phyloP scores from a whole-genome alignment of 2,888 invertebrate species.

The Cryptocheilus praepositus region DNA sequence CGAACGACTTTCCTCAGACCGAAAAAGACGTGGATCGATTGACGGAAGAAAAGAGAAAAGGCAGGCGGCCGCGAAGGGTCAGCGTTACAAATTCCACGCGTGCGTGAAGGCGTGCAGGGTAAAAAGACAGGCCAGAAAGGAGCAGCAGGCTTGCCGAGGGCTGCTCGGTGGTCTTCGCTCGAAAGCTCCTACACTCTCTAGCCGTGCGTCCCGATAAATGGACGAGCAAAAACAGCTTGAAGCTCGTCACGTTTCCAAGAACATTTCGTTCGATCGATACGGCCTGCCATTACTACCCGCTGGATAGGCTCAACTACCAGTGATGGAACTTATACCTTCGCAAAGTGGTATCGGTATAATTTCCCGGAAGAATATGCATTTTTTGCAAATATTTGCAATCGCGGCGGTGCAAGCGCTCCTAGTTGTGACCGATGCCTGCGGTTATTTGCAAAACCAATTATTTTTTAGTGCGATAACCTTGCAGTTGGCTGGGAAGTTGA shows the following conservation, averaged over 20 bases:
- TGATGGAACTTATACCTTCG: no score
- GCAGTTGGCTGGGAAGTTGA: no score
- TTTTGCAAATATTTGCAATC: no score
- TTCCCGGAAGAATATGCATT: no score
- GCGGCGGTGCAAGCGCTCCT: no score
- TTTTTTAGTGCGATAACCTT: no score
- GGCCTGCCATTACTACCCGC: conserved; percentile 56
- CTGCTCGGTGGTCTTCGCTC: conserved; percentile 10
- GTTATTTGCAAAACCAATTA: no score
- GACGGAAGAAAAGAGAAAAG: conserved; percentile 1
- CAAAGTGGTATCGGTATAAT: no score
- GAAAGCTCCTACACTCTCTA: conserved; percentile 40
- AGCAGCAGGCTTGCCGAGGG: conserved; percentile 4
- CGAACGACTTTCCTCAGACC: no score
- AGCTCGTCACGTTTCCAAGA: conserved; percentile 61
- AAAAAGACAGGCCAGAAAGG: background rate
- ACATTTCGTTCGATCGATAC: conserved; percentile 66
- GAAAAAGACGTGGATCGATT: background rate
- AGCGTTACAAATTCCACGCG: background rate
- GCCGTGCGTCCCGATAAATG: conserved; percentile 52
- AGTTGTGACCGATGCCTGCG: no score
- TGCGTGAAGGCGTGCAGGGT: conserved; percentile 1
- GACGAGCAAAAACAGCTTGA: conserved; percentile 53
- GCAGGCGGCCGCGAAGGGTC: background rate
- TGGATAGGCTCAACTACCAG: background rate